Evolutionary conservation across 2,888 invertebrate genomes (phyloP), one percentile per base, ranked within the genome.

Genomic region (Synergus itoensis): DNA sequence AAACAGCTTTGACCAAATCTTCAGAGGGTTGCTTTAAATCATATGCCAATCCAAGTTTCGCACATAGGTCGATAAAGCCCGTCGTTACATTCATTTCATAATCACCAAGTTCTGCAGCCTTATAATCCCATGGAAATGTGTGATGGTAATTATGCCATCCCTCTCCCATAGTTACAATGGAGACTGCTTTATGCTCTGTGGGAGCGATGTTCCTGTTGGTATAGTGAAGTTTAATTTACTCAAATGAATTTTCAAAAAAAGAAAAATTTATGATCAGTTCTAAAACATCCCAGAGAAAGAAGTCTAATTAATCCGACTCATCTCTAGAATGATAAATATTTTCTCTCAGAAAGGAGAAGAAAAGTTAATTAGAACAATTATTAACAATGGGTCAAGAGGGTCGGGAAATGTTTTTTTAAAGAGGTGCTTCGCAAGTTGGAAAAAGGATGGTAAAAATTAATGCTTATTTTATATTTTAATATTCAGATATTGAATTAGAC

Each of bases 31-130:
- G 90, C 89, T 96, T 95, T 88, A 96, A 91, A 90, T 97, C 96
- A 90, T 96, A 97, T 0, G 96, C 97, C 95, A 95, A 96, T 43
- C 96, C 94, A 73, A 97, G 92, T 86, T 92, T 93, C 0, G 95
- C 94, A 91, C 96, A 96, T 12, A 94, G 88, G 88, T 97, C 95
- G 76, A 97, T 93, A 77, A 95, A 91, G 63, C 94, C 89, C 0
- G 96, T 96, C 4, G 97, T 96, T 0, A 94, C 77, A 90, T 97
- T 97, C 11, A 95, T 86, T 94, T 93, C 88, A 45, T 67, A 67
- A 21, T 45, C 28, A 14, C 14, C 67, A 67, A 67, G 45, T 45
- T 67, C 67, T 14, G 67, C 45, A 14, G 67, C 45, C 21, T 67
- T 67, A 90, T 87, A 92, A 83, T 86, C 91, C 88, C 85, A 92